A percentile compares a stretch with the other conserved stretches of the same genome.
These are phyloP conservation scores for Platalea minor DNA, from an alignment of 2,797 vertebrate species.

Conservation along the genomic window DNA sequence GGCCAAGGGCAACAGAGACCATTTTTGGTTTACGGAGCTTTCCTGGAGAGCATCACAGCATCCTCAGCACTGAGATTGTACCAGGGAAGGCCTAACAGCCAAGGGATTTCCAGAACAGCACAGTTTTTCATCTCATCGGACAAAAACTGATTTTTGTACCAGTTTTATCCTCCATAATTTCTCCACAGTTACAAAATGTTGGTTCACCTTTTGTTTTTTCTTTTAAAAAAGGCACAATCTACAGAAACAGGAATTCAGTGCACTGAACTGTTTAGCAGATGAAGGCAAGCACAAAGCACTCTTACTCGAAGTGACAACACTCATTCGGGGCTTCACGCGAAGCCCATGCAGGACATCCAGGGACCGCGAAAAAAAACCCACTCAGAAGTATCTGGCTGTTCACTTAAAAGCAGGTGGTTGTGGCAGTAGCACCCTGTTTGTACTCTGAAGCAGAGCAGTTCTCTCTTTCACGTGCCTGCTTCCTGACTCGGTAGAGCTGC, in stretches of 20 bases:
- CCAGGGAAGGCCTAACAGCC: not conserved
- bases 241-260: not conserved
- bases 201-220: not conserved
- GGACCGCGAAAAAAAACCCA: not conserved
- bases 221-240: not conserved
- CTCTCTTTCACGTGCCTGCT: not conserved
- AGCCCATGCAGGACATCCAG: not conserved
- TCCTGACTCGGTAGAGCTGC: not conserved
- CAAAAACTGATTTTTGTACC: not conserved
- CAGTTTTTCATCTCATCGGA: not conserved
- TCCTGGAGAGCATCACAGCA: not conserved
- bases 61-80: not conserved
- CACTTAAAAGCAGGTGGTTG: not conserved
- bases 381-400: not conserved
- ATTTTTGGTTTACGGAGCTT: not conserved
- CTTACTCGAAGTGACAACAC: not conserved
- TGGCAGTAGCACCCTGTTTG: not conserved
- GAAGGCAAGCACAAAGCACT: not conserved
- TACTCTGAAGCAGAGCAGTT: not conserved
- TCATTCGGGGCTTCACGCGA: not conserved
- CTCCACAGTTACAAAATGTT: not conserved
- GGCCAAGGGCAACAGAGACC: not conserved
- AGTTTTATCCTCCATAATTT: not conserved
- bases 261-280: not conserved
- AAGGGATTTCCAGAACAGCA: not conserved